A percentile compares a stretch with the other conserved stretches of the same genome.
These are phyloP conservation scores for Orchestia grillus DNA, from an alignment of 1,140 invertebrate genomes.

Conservation along the genomic window DNA sequence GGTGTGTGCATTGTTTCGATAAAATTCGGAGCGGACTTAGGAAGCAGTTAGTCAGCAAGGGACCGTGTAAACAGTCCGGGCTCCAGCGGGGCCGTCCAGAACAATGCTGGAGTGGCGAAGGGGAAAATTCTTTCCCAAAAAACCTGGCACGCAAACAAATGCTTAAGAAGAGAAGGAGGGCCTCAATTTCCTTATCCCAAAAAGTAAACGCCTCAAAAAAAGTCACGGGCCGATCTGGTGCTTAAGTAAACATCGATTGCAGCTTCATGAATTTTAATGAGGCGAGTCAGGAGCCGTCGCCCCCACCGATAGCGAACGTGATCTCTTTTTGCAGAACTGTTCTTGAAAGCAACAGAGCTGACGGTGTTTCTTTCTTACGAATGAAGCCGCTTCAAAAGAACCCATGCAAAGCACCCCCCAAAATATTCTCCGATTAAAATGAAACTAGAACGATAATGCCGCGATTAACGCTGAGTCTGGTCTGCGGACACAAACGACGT, in stretches of 20 bases:
- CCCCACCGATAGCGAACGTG: not conserved
- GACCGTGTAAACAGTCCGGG: not conserved
- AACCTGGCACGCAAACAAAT: not conserved
- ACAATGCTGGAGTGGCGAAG: not conserved
- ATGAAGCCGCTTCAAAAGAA: conserved; percentile 2
- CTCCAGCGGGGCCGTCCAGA: not conserved
- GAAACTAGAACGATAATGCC: not conserved
- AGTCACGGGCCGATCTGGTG: conserved; percentile 35
- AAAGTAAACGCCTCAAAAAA: conserved; percentile 16
- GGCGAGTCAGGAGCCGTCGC: not conserved
- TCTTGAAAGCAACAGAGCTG: not conserved
- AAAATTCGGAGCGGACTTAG: not conserved
- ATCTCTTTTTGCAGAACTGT: conserved; percentile 20
- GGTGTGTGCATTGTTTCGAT: not conserved
- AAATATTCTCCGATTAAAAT: not conserved
- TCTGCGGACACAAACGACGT: not conserved
- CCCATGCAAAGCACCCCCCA: not conserved
- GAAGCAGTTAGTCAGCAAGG: conserved; percentile 11
- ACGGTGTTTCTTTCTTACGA: not conserved
- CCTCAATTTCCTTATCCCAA: conserved; percentile 6
- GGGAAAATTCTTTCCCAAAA: not conserved
- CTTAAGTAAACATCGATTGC: conserved; percentile 52
- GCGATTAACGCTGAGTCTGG: not conserved
- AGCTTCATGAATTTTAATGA: conserved; percentile 54
- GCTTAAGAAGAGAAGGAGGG: conserved; percentile 20